Percentiles rank a stretch among this genome's conserved stretches.
These are phyloP conservation scores for Caenorhabditis tropicalis DNA, from an alignment of 1,140 invertebrate genomes.

Conservation along the genomic window DNA sequence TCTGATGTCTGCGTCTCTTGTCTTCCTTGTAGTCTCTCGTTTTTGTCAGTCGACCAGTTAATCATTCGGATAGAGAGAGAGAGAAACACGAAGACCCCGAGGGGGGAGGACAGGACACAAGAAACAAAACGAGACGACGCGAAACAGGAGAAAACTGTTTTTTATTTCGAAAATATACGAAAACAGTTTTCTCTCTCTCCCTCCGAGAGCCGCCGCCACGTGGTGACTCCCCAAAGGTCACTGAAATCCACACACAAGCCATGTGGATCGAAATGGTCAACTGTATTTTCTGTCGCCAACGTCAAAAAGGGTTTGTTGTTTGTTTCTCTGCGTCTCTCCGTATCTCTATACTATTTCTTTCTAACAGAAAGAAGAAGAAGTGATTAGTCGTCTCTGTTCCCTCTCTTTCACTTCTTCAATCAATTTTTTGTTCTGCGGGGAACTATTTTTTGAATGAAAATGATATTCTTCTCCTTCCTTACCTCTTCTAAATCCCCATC, in stretches of 20 bases:
- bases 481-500: not conserved
- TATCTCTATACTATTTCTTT: not conserved
- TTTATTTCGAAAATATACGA: not conserved
- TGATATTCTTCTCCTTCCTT: too few relatives aligned
- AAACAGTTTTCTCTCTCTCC: not conserved
- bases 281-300: not conserved
- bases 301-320: not conserved
- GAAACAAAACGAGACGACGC: not conserved
- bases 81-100: too few relatives aligned
- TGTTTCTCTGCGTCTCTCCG: not conserved
- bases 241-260: not conserved
- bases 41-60: too few relatives aligned
- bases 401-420: not conserved
- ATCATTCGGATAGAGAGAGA: too few relatives aligned
- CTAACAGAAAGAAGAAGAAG: not conserved
- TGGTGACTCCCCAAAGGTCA: not conserved
- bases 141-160: too few relatives aligned
- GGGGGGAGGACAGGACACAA: too few relatives aligned
- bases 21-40: too few relatives aligned
- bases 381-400: not conserved
- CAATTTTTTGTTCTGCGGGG: too few relatives aligned
- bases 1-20: too few relatives aligned
- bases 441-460: too few relatives aligned
- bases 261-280: constrained; percentile 2
- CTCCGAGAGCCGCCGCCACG: not conserved